Base-by-base conservation (phyloP, 2,797 vertebrate species). In the Macropodus opercularis region DNA sequence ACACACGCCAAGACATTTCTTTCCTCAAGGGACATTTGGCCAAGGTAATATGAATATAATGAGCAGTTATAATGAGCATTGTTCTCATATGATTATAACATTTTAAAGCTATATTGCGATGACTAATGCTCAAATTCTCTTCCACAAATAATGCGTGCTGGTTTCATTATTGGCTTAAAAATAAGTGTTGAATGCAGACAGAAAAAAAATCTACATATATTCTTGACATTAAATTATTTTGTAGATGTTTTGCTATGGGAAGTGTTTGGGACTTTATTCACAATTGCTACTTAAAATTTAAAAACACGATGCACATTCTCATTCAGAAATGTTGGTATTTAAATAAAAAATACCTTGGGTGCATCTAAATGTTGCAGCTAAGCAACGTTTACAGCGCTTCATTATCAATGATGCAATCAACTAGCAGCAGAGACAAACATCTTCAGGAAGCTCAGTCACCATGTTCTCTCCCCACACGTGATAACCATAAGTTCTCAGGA, bases 401-500 rank as follows among this genome's bases (percentile, higher is more conserved):
- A 36, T 44, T 27, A 34, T 42, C 42, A 47, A 31, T 41, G 24
- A 47, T 19, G 0, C n/a, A 42, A 27, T 12, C 40, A 55, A 55
- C 46, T n/a, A 41, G 23, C 27, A 48, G 48, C 27, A 1, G 2
- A 22, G 14, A 38, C n/a, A 17, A 21, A 51, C 6, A 10, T 6
- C 12, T 18, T 29, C 15, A 52, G 15, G 4, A 4, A 26, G 2
- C n/a, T 27, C 27, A 49, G 22, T 2, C 3, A 11, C 51, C 44
- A n/a, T n/a, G n/a, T n/a, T n/a, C 63, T 29, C 42, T 5, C 24
- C 40, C 31, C 27, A 27, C 3, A 38, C 34, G 22, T 71, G 21
- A 59, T 50, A 23, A 53, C 64, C 35, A 58, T 22, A 55, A 46
- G 43, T 40, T 64, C 36, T 21, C 32, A 8, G 11, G 42, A 46